Base-by-base conservation (phyloP, 2,888 invertebrate species). In the Pelosia muscerda region DNA sequence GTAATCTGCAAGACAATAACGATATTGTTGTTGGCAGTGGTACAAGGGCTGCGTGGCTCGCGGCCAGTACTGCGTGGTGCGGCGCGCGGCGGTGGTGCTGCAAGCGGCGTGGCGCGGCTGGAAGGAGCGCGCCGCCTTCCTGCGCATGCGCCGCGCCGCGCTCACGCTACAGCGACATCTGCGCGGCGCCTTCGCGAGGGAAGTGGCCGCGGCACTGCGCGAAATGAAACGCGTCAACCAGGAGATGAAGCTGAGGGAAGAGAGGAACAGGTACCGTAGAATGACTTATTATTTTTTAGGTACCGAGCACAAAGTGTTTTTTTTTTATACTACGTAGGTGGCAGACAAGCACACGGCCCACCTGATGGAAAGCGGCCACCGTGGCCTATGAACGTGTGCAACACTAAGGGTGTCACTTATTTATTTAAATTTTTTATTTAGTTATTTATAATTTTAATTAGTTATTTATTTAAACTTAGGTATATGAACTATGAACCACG, bases 221-320 rank as follows among this genome's bases (percentile, higher is more conserved):
- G 98, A 98, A 94, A 98, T 98, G 98, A 95, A 96, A 76, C 93
- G 97, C 28, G 97, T 98, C 68, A 98, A 98, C 88, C 97, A 97
- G 85, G 98, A 98, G 94, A 98, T 98, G 96, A 96, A 97, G 73
- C 96, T 97, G 78, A 94, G 97, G 22, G 97, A 98, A 84, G 96
- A 94, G 78, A 86, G 94, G 73, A 93, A 94, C 84, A 94, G 94
- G 94, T 93, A 49, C 19, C 6, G 6, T 49, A 49, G 6, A 19
- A n/a, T n/a, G n/a, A n/a, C n/a, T n/a, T n/a, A n/a, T 1, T 38
- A 38, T 22, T n/a, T 53, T 2, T n/a, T 2, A 9, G 3, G 42
- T 1, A 13, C 1, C 19, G 42, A 42, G 11, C 42, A 2, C 42
- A n/a, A n/a, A n/a, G n/a, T n/a, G n/a, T n/a, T n/a, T n/a, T n/a